These are phyloP conservation scores for Oreochromis tanganicae DNA, from an alignment of 2,113 vertebrate genomes.

Conservation along the genomic window DNA sequence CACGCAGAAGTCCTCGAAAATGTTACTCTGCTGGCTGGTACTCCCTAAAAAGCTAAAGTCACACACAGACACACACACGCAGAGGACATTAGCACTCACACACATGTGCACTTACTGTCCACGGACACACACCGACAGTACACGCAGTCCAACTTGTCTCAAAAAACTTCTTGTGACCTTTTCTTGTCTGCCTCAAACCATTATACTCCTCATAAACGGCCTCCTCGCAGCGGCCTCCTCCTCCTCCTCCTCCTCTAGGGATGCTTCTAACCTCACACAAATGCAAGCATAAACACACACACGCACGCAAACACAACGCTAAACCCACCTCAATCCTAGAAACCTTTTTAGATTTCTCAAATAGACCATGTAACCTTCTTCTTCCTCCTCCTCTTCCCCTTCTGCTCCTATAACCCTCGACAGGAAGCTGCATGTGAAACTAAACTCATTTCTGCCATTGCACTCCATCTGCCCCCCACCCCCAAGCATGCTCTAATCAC, in stretches of 20 bases:
- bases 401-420: constrained; percentile 6
- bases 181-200: constrained; percentile 73
- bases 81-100: background rate
- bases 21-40: constrained; percentile 14
- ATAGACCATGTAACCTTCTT: constrained; percentile 18
- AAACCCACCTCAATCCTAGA: constrained; percentile 19
- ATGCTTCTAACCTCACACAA: constrained; percentile 47
- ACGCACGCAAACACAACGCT: background rate
- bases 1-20: background rate
- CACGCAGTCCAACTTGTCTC: constrained; percentile 40
- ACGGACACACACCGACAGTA: background rate
- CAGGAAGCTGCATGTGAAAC: constrained; percentile 71
- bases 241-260: constrained; percentile 4
- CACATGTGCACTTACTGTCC: constrained; percentile 24
- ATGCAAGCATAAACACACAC: constrained; percentile 15
- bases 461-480: constrained; percentile 5
- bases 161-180: constrained; percentile 43
- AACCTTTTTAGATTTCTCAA: constrained; percentile 21
- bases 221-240: constrained; percentile 38
- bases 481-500: constrained; percentile 64
- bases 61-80: background rate
- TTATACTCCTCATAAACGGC: constrained; percentile 60
- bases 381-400: constrained; percentile 14
- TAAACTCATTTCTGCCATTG: constrained; percentile 30
- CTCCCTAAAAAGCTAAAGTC: background rate